Percentiles rank a stretch among this genome's conserved stretches.
These are phyloP conservation scores for Acronicta aceris DNA, from an alignment of 2,888 invertebrate species.

Conservation along the genomic window DNA sequence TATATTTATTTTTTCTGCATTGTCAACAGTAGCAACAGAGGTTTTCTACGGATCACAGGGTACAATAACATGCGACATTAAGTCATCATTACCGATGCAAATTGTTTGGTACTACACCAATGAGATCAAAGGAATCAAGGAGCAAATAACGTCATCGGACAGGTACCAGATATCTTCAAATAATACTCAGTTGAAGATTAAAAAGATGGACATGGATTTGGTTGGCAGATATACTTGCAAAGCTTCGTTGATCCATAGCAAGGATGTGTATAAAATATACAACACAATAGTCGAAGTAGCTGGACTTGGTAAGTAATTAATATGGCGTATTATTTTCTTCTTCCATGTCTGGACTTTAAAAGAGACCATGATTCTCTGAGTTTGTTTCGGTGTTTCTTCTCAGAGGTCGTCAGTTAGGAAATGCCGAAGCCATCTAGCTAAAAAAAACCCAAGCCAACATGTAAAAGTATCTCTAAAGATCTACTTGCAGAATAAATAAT, in stretches of 20 bases:
- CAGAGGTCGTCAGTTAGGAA: no score
- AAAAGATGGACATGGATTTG: slow-evolving; percentile 40
- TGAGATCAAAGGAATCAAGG: slow-evolving; percentile 13
- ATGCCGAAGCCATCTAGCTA: no score
- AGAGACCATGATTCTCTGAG: no score
- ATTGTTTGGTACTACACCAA: slow-evolving; percentile 45
- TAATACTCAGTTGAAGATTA: slow-evolving; percentile 39
- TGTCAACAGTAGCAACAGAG: slow-evolving; percentile 25
- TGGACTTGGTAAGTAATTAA: slow-evolving; percentile 43
- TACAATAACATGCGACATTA: slow-evolving; percentile 47
- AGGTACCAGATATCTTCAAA: slow-evolving; percentile 38
- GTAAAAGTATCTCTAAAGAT: no score
- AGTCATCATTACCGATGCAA: slow-evolving; percentile 40
- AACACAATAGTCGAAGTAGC: slow-evolving; percentile 33
- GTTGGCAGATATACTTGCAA: slow-evolving; percentile 43
- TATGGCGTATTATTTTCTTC: no score
- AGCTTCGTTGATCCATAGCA: slow-evolving; percentile 31
- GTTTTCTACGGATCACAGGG: slow-evolving; percentile 32
- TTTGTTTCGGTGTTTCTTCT: no score
- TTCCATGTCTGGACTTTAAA: no score
- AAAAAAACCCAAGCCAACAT: no score
- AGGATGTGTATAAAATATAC: slow-evolving; percentile 22
- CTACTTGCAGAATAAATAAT: no score
- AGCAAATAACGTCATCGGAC: slow-evolving; percentile 30
- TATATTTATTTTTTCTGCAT: background rate